Evolutionary conservation across 1,140 invertebrate genomes (phyloP), one percentile per base, ranked within the genome.

Genomic region (Gonioctena quinquepunctata): DNA sequence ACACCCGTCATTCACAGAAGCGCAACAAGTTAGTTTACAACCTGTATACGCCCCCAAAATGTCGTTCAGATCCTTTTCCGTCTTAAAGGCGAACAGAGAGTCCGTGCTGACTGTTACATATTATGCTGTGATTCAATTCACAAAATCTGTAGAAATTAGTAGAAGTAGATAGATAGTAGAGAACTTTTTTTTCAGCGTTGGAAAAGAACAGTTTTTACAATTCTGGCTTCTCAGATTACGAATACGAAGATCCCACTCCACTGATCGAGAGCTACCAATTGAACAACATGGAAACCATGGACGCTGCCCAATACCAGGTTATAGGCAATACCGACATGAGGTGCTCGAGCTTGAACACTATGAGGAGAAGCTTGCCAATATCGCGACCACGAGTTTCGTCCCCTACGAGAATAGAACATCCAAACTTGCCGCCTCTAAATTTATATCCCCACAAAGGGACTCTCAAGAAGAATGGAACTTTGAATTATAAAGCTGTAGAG

Each of bases 391-490:
- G 89, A 13, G 91, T 94, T 0, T 92, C 92, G 8, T 92, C 91
- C 1, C 92, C 93, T 0, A 93, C 91, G 1, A 86, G 91, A 71
- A 93, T 93, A 72, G 92, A 94, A 77, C 88, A 93, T 76, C 92
- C 92, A 0, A 94, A 94, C 82, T 83, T 94, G 50, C 91, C 88
- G 2, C 91, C 92, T 3, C 76, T 93, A 16, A 93, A 93, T 77
- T 84, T 93, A 2, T 89, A 92, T 77, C 90, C 90, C 5, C 86
- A 78, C 26, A 76, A 78, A 49, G 73, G 73, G 22, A 81, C 80
- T 18, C 70, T 81, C 54, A 81, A 79, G 60, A 72, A 71, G 50
- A 77, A 73, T 54, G 76, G 48, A 23, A 79, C 77, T 25, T 42
- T 78, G 48, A 75, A 75, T 59, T 82, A 81, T 65, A 66, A 77